A percentile compares a stretch with the other conserved stretches of the same genome.
Evolutionary conservation across 2,888 invertebrate genomes (phyloP).

Genomic region (Perdita meconis): DNA sequence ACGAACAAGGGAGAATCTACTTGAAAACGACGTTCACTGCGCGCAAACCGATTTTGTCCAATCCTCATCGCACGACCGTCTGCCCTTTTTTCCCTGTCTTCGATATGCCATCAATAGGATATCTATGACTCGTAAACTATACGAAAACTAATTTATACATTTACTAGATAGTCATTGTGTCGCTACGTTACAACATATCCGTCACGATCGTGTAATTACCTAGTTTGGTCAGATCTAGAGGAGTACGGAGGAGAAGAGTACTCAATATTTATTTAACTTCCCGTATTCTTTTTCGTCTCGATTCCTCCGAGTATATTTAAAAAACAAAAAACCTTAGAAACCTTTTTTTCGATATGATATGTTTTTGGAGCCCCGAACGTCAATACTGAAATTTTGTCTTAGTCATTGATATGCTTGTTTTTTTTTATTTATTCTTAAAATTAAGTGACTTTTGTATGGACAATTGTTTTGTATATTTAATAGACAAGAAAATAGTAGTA

Average conservation of each 20-base stretch:
- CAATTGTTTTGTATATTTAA: too few species aligned
- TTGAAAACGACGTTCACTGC: conserved; percentile 25
- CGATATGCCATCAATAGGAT: conserved; percentile 34
- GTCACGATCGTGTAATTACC: conserved; percentile 34
- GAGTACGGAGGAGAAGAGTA: conserved; percentile 65
- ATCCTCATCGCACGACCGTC: conserved; percentile 1
- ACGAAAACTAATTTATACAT: conserved; percentile 52
- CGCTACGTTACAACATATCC: conserved; percentile 45
- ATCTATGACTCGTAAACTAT: conserved; percentile 42
- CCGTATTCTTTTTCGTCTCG: background rate
- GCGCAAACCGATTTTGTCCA: conserved; percentile 9
- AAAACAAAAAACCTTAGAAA: background rate
- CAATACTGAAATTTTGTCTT: conserved; percentile 7
- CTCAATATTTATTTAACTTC: conserved; percentile 53
- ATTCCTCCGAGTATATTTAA: conserved; percentile 17
- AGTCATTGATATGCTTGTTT: background rate
- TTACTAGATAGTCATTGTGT: conserved; percentile 44
- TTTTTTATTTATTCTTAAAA: background rate
- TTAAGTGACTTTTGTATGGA: too few species aligned
- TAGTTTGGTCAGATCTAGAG: conserved; percentile 65
- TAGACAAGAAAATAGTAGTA: background rate
- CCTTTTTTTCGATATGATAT: conserved; percentile 18
- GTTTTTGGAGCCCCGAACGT: conserved; percentile 28
- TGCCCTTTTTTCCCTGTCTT: conserved; percentile 5
- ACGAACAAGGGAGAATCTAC: conserved; percentile 48